Percentiles rank a stretch among this genome's conserved stretches.
These are phyloP conservation scores for Butorides virescens DNA, from an alignment of 2,113 vertebrate genomes.

Conservation along the genomic window DNA sequence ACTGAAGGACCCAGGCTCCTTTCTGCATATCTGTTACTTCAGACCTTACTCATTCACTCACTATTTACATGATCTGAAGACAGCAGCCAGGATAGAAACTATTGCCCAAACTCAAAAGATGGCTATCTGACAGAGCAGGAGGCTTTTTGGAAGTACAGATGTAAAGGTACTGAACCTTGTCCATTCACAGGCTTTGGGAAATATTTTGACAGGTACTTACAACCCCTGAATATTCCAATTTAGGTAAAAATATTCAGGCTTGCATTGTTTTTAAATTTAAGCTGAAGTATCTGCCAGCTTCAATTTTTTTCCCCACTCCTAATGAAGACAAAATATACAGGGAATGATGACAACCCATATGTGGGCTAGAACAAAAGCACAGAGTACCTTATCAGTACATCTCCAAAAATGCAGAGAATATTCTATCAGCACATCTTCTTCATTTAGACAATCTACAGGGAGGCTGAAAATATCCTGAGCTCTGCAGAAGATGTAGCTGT, in stretches of 20 bases:
- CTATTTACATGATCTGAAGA: neutral
- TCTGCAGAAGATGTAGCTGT: neutral
- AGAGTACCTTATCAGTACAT: neutral
- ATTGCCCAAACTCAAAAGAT: neutral
- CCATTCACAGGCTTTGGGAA: neutral
- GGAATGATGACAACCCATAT: neutral
- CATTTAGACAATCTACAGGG: neutral
- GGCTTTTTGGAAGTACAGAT: neutral
- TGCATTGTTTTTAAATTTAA: neutral
- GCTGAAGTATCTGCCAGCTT: neutral
- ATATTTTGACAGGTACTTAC: neutral
- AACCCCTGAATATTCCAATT: neutral
- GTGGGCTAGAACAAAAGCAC: neutral
- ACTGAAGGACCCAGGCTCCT: neutral
- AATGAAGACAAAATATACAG: neutral
- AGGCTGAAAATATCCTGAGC: slow-evolving; percentile 20
- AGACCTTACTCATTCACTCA: neutral
- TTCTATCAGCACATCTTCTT: neutral
- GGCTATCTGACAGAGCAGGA: neutral
- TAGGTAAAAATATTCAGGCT: neutral
- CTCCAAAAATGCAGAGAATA: neutral
- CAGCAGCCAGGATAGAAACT: neutral
- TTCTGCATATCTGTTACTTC: neutral
- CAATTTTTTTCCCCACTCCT: neutral
- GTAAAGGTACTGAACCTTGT: neutral